These are phyloP conservation scores for Uropsilus gracilis DNA, from an alignment of 2,113 vertebrate genomes.

Conservation along the genomic window DNA sequence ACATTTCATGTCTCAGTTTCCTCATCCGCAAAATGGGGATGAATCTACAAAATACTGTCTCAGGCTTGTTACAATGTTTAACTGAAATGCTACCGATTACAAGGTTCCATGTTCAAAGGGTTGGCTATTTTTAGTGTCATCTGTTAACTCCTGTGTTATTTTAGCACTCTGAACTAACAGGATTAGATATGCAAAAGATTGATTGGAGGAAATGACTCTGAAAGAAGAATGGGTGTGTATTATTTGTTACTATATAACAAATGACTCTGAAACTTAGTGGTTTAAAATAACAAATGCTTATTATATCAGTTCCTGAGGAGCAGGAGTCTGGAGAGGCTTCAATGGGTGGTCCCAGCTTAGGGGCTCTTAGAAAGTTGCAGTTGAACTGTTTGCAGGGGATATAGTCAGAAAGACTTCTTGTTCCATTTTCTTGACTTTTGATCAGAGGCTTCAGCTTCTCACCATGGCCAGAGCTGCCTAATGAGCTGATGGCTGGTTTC, in stretches of 20 bases:
- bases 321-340: neutral
- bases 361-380: neutral
- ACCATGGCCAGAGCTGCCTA: neutral
- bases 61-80: neutral
- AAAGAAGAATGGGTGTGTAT: neutral
- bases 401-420: neutral
- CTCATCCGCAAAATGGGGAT: neutral
- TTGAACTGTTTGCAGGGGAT: neutral
- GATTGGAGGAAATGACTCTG: neutral
- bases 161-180: neutral
- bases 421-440: neutral
- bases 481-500: neutral
- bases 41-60: neutral
- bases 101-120: neutral
- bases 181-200: neutral
- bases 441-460: neutral
- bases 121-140: neutral
- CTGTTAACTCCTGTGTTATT: neutral
- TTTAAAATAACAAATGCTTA: neutral
- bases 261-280: neutral
- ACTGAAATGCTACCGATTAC: neutral
- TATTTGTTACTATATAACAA: neutral
- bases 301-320: neutral
- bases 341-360: neutral
- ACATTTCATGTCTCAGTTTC: neutral